These are phyloP conservation scores for Anadara kagoshimensis DNA, from an alignment of 1,140 invertebrate species.

Conservation along the genomic window DNA sequence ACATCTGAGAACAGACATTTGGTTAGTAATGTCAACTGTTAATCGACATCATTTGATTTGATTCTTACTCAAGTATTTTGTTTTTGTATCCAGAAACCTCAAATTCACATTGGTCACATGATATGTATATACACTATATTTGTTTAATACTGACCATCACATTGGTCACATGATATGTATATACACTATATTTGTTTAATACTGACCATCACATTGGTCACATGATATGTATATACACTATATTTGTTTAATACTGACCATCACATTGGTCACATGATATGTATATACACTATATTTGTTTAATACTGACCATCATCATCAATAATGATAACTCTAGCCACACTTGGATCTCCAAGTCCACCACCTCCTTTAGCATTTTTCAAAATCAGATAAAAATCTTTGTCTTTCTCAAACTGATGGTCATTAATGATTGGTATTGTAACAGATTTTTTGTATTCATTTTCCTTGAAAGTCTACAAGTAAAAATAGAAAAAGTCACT, in stretches of 20 bases:
- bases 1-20: no score
- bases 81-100: no score
- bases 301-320: constrained; percentile 79
- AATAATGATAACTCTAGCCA: constrained; percentile 76
- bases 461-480: constrained; percentile 62
- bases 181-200: constrained; percentile 65
- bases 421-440: constrained; percentile 79
- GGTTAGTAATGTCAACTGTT: no score
- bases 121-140: not conserved
- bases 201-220: constrained; percentile 48
- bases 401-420: constrained; percentile 80
- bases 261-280: constrained; percentile 77
- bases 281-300: constrained; percentile 61
- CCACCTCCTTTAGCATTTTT: constrained; percentile 62
- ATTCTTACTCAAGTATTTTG: no score
- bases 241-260: constrained; percentile 80
- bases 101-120: no score
- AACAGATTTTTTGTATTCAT: constrained; percentile 72
- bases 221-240: constrained; percentile 78
- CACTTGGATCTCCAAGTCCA: constrained; percentile 65
- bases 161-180: constrained; percentile 79
- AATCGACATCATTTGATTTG: no score
- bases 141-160: constrained; percentile 77
- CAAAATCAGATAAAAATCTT: constrained; percentile 78
- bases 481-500: not conserved